Evolutionary conservation across 2,888 invertebrate species (phyloP).

Genomic region (Chrysodeixis includens): DNA sequence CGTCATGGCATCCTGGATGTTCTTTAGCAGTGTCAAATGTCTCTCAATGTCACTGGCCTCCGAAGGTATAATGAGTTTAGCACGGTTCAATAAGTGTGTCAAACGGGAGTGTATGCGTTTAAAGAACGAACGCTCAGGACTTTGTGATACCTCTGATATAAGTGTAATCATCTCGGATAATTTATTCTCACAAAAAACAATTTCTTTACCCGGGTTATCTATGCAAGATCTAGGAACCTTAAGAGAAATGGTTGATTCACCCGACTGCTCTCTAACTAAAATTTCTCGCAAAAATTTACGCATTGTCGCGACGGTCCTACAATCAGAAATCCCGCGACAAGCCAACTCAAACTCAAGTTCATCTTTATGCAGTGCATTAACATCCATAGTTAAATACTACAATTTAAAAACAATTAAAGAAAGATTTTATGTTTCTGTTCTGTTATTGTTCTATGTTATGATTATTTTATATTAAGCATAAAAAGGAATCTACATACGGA

Average conservation of each 20-base stretch:
- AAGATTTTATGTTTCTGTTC: too few relatives aligned
- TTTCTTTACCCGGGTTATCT: constrained; percentile 3
- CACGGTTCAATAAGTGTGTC: constrained; percentile 5
- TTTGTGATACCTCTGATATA: constrained; percentile 6
- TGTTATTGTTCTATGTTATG: too few relatives aligned
- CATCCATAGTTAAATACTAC: constrained; percentile 5
- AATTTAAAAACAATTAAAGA: too few relatives aligned
- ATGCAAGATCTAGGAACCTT: constrained; percentile 11
- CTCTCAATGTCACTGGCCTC: constrained; percentile 2
- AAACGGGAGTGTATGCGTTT: constrained; percentile 12
- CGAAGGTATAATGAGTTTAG: constrained; percentile 1
- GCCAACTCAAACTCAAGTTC: too few relatives aligned
- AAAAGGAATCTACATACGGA: too few relatives aligned
- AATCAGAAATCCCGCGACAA: constrained; percentile 10
- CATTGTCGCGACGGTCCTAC: constrained; percentile 13
- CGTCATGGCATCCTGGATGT: constrained; percentile 5
- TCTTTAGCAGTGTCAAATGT: constrained; percentile 5
- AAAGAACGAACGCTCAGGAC: constrained; percentile 8
- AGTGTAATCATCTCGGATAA: constrained; percentile 5
- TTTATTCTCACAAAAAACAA: constrained; percentile 12
- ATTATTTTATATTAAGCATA: too few relatives aligned
- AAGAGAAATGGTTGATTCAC: constrained; percentile 8
- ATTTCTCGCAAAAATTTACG: constrained; percentile 11
- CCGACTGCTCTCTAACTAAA: constrained; percentile 8
- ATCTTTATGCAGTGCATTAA: constrained; percentile 14